phyloP scores from a whole-genome alignment of 2,797 vertebrate species.

The Heteromormyrus szaboi region DNA sequence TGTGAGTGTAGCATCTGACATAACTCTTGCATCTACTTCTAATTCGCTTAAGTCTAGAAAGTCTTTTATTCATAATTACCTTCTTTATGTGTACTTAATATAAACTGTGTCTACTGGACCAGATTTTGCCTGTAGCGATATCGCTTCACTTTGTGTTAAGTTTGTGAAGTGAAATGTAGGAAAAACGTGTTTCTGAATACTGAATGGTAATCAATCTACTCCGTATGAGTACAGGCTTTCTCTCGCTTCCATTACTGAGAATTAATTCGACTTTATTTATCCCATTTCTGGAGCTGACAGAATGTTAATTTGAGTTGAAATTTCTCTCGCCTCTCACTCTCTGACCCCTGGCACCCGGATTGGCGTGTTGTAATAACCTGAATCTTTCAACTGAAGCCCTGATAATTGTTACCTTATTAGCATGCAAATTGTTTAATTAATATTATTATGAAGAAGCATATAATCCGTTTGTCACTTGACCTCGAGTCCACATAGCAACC shows the following conservation, averaged over 20 bases:
- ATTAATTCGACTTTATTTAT: constrained; percentile 97
- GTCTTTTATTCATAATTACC: constrained; percentile 69
- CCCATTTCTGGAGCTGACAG: constrained; percentile 97
- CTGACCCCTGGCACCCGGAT: constrained; percentile 97
- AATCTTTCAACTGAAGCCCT: constrained; percentile 99
- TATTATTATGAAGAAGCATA: constrained; percentile 99
- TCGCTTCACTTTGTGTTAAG: constrained; percentile 77
- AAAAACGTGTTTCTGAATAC: constrained; percentile 87
- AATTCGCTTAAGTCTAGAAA: constrained; percentile 58
- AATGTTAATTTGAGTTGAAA: constrained; percentile 99
- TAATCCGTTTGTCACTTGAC: constrained; percentile 99
- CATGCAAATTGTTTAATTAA: constrained; percentile 99
- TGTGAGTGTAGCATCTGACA: background rate
- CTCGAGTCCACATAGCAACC: constrained; percentile 87
- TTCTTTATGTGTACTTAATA: constrained; percentile 85
- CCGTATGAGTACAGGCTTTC: constrained; percentile 66
- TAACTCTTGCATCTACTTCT: background rate
- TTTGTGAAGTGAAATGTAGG: constrained; percentile 76
- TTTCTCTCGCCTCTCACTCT: constrained; percentile 93
- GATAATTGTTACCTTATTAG: constrained; percentile 99
- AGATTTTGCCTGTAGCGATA: constrained; percentile 75
- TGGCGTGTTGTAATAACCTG: constrained; percentile 99
- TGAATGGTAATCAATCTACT: constrained; percentile 83
- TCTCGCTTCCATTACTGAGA: constrained; percentile 83
- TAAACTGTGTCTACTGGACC: constrained; percentile 82